Conservation (phyloP, 1,140 invertebrate genomes). For the Phortica variegata region DNA sequence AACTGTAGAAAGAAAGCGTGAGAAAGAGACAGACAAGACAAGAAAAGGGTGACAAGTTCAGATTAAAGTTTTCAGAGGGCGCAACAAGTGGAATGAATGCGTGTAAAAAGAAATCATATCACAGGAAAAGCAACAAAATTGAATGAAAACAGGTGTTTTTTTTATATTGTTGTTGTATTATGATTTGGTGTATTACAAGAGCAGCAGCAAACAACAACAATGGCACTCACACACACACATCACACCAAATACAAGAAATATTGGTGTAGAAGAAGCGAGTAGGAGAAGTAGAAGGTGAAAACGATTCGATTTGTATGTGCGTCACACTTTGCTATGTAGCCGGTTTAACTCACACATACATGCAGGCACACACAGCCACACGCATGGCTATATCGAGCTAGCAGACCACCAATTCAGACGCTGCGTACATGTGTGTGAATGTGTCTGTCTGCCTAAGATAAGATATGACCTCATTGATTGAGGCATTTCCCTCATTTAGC, state of each 20-base stretch:
- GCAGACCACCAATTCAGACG: no score
- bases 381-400: no score
- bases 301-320: constrained; percentile 24
- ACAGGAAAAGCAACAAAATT: no score
- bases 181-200: neutral
- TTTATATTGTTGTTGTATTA: neutral
- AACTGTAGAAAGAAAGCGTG: no score
- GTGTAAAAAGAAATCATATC: no score
- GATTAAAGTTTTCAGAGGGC: no score
- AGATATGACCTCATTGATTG: constrained; percentile 24
- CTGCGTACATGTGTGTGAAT: no score
- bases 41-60: no score
- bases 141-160: neutral
- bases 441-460: constrained; percentile 16
- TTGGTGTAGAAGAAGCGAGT: no score
- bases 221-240: neutral
- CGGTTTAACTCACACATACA: constrained; percentile 24
- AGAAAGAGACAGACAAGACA: no score
- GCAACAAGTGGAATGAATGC: no score
- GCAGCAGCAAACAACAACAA: neutral
- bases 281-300: no score
- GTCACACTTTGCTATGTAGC: constrained; percentile 39
- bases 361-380: constrained; percentile 4
- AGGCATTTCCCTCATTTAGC: neutral
- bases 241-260: neutral